Evolutionary conservation across 2,797 vertebrate genomes (phyloP), one percentile per base, ranked within the genome.

Genomic region (Aulostomus chinensis): DNA sequence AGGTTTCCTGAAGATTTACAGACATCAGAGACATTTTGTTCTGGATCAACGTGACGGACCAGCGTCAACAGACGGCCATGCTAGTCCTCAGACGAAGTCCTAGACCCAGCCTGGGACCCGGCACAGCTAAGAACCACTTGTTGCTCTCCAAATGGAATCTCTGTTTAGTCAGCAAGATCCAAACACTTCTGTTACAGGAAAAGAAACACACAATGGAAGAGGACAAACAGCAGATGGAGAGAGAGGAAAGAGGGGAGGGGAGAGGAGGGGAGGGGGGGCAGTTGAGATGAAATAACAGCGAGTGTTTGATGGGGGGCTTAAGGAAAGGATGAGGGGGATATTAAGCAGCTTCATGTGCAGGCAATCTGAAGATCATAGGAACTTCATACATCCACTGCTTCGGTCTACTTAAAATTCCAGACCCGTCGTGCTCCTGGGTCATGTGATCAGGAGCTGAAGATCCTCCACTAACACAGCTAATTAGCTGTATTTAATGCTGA

Each of bases 401-500:
- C 34, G 8, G 2, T 21, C 52, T 32, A 2, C 21, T 66, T 55
- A 9, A 22, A 21, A 60, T 52, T 50, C 32, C 9, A 2, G 28
- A 3, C 13, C 14, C 35, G 4, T 35, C 39, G n/a, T 42, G 22
- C 5, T 34, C n/a, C 21, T 10, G 36, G 13, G 37, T 45, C 42
- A 2, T 53, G 29, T 43, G 25, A 58, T 40, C 42, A 55, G n/a
- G n/a, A n/a, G n/a, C n/a, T n/a, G n/a, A n/a, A n/a, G n/a, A n/a
- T 14, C 11, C 7, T 10, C 43, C n/a, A 48, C 28, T 1, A 11
- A 36, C 48, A 9, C 37, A 59, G 35, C 53, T 43, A 66, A 68
- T 71, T 57, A 76, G 50, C 49, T 48, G 57, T 34, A 35, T 14
- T 9, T 28, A 17, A 26, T 28, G 54, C 58, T 53, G 52, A 57